Base-by-base conservation (phyloP, 2,797 vertebrate species). In the Linurgus olivaceus region DNA sequence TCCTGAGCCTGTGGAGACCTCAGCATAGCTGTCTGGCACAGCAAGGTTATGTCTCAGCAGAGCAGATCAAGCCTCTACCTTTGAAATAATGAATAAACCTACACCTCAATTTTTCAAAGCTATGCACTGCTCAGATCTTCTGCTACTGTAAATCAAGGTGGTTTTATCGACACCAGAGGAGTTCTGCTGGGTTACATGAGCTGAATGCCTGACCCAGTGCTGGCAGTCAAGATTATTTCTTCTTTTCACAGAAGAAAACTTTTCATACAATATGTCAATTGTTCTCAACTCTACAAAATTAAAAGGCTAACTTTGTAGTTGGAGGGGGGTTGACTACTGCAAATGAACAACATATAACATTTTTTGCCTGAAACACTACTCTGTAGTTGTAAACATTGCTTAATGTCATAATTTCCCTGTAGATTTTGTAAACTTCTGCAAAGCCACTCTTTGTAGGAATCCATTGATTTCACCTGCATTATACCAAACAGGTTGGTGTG, bases 161-260 rank as follows among this genome's bases (percentile, higher is more conserved):
- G 70, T 55, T 90, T 93, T 94, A 90, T 68, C 90, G 90, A 96
- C 88, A 93, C 71, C 73, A 59, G 77, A 91, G 87, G 87, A 91
- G 76, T 57, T 95, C 70, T 90, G 31, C 62, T 88, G 70, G 33
- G 66, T 78, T 94, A 72, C 76, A 75, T 37, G 82, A 96, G 68
- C 81, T 66, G 91, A 91, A 72, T 82, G 55, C 66, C 79, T 93
- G 81, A 87, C 79, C 79, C 55, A 66, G 0, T 55, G 55, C 66
- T 59, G 66, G 54, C 5, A 21, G 90, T 88, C 58, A 62, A 86
- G 62, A 88, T 75, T 91, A 28, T 78, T 89, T 61, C 81, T 94
- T 62, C 65, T 71, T 72, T 44, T 67, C 48, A 42, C 20, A 26
- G 52, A 92, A 84, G n/a, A 88, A 88, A 94, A 78, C 18, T 86